Percentiles rank a stretch among this genome's conserved stretches.
Conservation (phyloP, 37 sponge, comb jelly and placozoan genomes). For the Hormiphora californensis region DNA sequence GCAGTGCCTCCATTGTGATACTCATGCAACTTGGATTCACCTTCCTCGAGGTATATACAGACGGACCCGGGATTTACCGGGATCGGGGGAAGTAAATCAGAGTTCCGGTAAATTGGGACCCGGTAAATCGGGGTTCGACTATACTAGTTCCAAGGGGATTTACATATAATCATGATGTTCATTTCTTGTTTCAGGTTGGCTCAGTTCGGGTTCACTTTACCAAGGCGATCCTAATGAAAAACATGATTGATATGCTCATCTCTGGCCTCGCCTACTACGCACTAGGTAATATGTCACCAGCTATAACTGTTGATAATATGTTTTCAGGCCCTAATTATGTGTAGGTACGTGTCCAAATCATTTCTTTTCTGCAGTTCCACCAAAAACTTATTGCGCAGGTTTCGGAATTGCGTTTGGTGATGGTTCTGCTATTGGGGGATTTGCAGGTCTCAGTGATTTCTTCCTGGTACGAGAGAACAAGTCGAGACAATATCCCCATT, state of each 20-base stretch:
- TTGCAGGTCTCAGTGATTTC: background rate
- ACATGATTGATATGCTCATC: conserved; percentile 35
- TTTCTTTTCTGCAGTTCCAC: too few species aligned
- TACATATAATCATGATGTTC: too few species aligned
- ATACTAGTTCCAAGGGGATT: too few species aligned
- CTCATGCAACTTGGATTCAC: conserved; percentile 54
- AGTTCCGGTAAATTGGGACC: too few species aligned
- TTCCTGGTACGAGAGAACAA: background rate
- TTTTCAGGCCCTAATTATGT: too few species aligned
- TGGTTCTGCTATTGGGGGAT: background rate
- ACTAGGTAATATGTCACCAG: too few species aligned
- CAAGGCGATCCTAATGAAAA: conserved; percentile 9
- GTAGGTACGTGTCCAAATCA: too few species aligned
- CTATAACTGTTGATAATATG: too few species aligned
- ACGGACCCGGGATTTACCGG: too few species aligned
- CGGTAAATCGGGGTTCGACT: too few species aligned
- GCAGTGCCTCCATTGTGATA: background rate
- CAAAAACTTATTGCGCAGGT: background rate
- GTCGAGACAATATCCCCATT: too few species aligned
- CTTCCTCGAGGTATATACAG: conserved; percentile 48
- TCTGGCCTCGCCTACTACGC: conserved; percentile 24
- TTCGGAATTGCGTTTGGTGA: conserved; percentile 53
- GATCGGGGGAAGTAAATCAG: too few species aligned
- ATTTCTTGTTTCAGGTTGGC: conserved; percentile 24
- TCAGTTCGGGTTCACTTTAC: conserved; percentile 45